phyloP scores from a whole-genome alignment of 2,113 vertebrate genomes.

The Silurus glanis region DNA sequence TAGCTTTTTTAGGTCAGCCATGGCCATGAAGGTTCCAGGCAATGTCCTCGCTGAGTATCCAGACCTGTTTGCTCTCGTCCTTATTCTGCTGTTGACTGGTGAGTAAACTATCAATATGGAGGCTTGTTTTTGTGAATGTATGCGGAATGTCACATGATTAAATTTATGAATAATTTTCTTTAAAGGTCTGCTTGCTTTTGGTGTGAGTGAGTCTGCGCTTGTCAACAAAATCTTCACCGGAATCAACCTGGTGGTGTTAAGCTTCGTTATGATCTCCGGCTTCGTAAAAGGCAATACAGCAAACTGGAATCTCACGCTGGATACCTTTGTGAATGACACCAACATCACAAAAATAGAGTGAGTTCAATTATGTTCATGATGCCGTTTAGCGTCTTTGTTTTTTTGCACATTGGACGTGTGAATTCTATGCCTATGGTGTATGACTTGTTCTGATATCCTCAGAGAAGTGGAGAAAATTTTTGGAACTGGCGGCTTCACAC shows the following conservation, averaged over 20 bases:
- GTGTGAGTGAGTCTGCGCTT: conserved; percentile 89
- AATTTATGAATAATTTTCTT: neutral
- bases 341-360: conserved; percentile 55
- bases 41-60: conserved; percentile 81
- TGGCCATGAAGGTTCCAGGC: conserved; percentile 74
- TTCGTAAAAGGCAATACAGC: conserved; percentile 83
- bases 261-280: conserved; percentile 87
- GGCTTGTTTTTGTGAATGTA: neutral
- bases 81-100: conserved; percentile 88
- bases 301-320: conserved; percentile 83
- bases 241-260: conserved; percentile 87
- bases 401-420: neutral
- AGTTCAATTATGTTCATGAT: conserved; percentile 23
- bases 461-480: conserved; percentile 60
- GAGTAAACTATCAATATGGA: conserved; percentile 50
- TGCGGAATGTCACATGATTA: neutral
- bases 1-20: conserved; percentile 73
- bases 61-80: conserved; percentile 86
- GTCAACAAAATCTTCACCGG: conserved; percentile 95
- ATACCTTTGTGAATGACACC: conserved; percentile 61
- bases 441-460: neutral
- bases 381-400: neutral
- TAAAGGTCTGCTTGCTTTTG: conserved; percentile 87
- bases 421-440: neutral
- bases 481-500: conserved; percentile 84